Percentiles rank a stretch among this genome's conserved stretches.
phyloP scores from a whole-genome alignment of 2,888 invertebrate genomes.

The Carcina quercana region DNA sequence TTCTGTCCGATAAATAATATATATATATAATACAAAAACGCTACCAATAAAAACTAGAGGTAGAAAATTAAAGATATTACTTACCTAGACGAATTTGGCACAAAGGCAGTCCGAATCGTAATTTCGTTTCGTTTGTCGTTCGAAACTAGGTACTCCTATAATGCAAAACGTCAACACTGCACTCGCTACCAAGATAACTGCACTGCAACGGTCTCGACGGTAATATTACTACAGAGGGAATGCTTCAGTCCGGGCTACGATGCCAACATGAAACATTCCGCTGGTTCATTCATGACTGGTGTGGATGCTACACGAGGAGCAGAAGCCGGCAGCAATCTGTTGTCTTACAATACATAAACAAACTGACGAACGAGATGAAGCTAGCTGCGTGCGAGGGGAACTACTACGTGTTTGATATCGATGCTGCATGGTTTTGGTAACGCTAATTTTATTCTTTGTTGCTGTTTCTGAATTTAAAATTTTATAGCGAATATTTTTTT shows the following conservation, averaged over 20 bases:
- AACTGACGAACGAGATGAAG: constrained; percentile 59
- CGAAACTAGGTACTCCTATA: background rate
- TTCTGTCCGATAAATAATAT: no score
- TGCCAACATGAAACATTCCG: constrained; percentile 27
- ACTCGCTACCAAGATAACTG: constrained; percentile 27
- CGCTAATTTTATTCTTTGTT: no score
- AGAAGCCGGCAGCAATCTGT: constrained; percentile 66
- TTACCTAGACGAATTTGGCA: background rate
- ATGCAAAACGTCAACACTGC: constrained; percentile 41
- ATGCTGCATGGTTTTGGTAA: no score
- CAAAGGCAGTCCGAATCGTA: background rate
- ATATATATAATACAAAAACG: no score
- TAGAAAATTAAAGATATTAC: no score
- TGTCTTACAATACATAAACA: constrained; percentile 73
- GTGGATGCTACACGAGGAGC: constrained; percentile 41
- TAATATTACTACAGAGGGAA: constrained; percentile 3
- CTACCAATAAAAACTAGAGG: no score
- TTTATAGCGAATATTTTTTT: no score
- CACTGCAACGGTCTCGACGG: constrained; percentile 6
- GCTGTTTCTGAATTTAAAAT: no score
- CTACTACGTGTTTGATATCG: constrained; percentile 11
- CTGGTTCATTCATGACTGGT: constrained; percentile 49
- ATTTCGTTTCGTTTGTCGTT: constrained; percentile 1
- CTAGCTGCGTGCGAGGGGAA: constrained; percentile 41
- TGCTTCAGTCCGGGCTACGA: constrained; percentile 13